Conservation (phyloP, 2,113 vertebrate species). For the Apeltes quadracus region DNA sequence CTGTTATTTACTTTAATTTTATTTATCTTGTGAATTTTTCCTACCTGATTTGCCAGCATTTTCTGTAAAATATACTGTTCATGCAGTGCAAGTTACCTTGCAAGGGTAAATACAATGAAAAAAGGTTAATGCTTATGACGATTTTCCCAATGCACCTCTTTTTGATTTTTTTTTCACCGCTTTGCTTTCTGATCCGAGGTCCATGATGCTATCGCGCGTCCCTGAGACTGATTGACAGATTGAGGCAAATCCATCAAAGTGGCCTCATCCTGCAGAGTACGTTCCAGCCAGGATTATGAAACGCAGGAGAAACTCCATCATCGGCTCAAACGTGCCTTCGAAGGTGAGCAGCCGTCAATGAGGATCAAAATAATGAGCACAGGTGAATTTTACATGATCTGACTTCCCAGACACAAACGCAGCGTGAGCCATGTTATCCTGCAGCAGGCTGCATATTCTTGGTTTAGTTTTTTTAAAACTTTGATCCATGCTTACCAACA, state of each 20-base stretch:
- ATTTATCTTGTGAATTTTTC: too few relatives aligned
- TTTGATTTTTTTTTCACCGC: neutral
- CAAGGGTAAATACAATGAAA: too few relatives aligned
- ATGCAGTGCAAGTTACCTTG: too few relatives aligned
- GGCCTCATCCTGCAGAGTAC: slow-evolving; percentile 13
- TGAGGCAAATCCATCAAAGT: slow-evolving; percentile 12
- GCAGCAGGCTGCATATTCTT: neutral
- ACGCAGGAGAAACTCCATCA: slow-evolving; percentile 12
- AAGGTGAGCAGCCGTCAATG: neutral
- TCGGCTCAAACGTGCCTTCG: slow-evolving; percentile 15
- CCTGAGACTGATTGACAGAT: slow-evolving; percentile 10
- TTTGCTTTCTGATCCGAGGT: neutral
- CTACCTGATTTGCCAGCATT: too few relatives aligned
- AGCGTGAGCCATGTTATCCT: slow-evolving; percentile 7
- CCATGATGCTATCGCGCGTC: slow-evolving; percentile 15
- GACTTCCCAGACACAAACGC: neutral
- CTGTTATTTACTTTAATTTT: too few relatives aligned
- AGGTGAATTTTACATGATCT: neutral
- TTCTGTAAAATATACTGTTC: too few relatives aligned
- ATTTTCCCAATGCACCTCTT: neutral
- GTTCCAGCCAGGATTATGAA: neutral
- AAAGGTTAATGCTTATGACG: neutral
- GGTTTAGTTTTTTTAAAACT: slow-evolving; percentile 4
- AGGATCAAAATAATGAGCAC: neutral
- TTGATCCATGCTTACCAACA: slow-evolving; percentile 27